These are phyloP conservation scores for Oscarella lobularis DNA, from an alignment of 37 sponge, comb jelly and placozoan species.

Conservation along the genomic window DNA sequence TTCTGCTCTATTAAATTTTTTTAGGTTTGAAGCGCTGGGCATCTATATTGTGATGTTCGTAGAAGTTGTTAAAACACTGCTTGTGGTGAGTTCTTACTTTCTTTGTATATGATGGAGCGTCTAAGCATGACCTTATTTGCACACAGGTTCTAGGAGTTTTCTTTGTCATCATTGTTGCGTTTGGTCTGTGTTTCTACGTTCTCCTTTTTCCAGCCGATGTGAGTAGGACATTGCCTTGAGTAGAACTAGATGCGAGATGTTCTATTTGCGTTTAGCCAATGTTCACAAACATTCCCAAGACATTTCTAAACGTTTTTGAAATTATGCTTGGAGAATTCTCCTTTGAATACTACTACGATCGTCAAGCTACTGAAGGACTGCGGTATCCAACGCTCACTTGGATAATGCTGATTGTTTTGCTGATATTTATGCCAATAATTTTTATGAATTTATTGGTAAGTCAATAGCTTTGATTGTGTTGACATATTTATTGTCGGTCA, in stretches of 20 bases:
- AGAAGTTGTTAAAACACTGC: constrained; percentile 38
- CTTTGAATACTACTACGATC: not conserved
- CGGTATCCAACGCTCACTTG: constrained; percentile 21
- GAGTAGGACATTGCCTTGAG: too few species aligned
- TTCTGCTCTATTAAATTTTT: not conserved
- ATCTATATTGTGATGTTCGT: constrained; percentile 78
- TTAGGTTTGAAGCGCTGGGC: constrained; percentile 54
- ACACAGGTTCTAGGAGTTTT: constrained; percentile 20
- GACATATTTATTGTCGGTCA: not conserved
- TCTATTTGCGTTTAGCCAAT: not conserved
- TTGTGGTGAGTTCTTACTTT: constrained; percentile 25
- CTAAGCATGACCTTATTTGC: not conserved
- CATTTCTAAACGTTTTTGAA: not conserved
- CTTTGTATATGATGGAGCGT: not conserved
- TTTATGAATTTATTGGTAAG: constrained; percentile 68
- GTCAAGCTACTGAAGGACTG: constrained; percentile 19
- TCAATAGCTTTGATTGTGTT: not conserved
- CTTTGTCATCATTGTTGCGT: constrained; percentile 48
- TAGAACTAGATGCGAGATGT: too few species aligned
- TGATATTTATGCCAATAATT: constrained; percentile 49
- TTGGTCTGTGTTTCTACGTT: constrained; percentile 49
- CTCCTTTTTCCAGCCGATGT: constrained; percentile 25
- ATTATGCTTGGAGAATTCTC: not conserved
- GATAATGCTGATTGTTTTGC: constrained; percentile 38
- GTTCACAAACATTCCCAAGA: not conserved